Evolutionary conservation across 2,113 vertebrate species (phyloP).

Genomic region (Tylochromis polylepis): DNA sequence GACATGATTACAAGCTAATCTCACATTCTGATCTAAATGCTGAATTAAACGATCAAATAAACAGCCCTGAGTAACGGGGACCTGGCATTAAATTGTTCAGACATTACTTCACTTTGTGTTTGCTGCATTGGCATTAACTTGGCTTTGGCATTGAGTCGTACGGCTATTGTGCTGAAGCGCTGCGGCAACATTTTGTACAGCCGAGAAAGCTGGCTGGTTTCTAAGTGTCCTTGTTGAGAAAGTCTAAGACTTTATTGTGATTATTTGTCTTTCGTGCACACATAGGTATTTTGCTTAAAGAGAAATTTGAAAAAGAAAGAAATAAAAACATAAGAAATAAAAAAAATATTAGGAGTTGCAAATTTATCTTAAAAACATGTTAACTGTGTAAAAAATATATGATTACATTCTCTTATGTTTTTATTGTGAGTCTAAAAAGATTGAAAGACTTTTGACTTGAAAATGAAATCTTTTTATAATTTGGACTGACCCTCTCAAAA

Average conservation of each 20-base stretch:
- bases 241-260: background rate
- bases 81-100: background rate
- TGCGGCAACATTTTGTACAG: background rate
- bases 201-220: background rate
- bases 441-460: background rate
- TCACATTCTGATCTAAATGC: background rate
- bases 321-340: rapidly evolving
- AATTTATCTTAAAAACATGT: background rate
- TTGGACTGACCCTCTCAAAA: background rate
- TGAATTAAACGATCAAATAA: background rate
- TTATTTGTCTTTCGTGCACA: rapidly evolving
- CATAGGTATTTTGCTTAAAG: rapidly evolving
- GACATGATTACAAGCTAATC: background rate
- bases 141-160: rapidly evolving
- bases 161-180: background rate
- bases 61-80: background rate
- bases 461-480: background rate
- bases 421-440: background rate
- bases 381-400: background rate
- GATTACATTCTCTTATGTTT: background rate
- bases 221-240: background rate
- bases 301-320: background rate
- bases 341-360: background rate
- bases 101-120: background rate
- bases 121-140: background rate